Evolutionary conservation across 2,113 vertebrate genomes (phyloP).

Genomic region (Chaetodon trifascialis): DNA sequence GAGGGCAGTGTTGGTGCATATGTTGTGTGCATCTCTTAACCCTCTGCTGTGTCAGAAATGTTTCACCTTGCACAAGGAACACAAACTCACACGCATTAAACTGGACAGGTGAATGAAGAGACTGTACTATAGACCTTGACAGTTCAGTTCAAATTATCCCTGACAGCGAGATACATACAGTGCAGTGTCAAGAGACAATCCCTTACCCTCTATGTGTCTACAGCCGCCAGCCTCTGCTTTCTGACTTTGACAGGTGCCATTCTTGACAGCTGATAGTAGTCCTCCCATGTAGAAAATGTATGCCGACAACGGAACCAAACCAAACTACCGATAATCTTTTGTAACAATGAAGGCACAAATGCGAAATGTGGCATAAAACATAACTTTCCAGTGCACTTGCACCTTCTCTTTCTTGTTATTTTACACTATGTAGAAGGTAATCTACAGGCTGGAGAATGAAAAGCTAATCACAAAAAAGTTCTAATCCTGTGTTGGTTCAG

Average conservation of each 20-base stretch:
- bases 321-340: slow-evolving; percentile 4
- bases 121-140: slow-evolving; percentile 68
- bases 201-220: slow-evolving; percentile 58
- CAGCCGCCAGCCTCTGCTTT: slow-evolving; percentile 39
- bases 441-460: neutral
- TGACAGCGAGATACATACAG: slow-evolving; percentile 71
- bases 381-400: too few relatives aligned
- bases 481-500: slow-evolving; percentile 19
- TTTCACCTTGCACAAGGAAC: slow-evolving; percentile 75
- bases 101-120: slow-evolving; percentile 72
- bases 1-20: slow-evolving; percentile 30
- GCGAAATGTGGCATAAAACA: neutral
- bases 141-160: slow-evolving; percentile 71
- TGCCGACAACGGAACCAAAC: neutral
- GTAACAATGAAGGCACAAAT: neutral
- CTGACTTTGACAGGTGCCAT: slow-evolving; percentile 42
- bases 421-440: neutral
- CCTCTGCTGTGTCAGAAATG: slow-evolving; percentile 75
- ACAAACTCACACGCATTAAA: slow-evolving; percentile 56
- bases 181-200: slow-evolving; percentile 62
- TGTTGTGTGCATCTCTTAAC: slow-evolving; percentile 56
- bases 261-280: slow-evolving; percentile 36
- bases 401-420: neutral
- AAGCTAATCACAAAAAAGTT: neutral
- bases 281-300: slow-evolving; percentile 1